Evolutionary conservation across 2,113 vertebrate genomes (phyloP).

Genomic region (Chlorocebus sabaeus): DNA sequence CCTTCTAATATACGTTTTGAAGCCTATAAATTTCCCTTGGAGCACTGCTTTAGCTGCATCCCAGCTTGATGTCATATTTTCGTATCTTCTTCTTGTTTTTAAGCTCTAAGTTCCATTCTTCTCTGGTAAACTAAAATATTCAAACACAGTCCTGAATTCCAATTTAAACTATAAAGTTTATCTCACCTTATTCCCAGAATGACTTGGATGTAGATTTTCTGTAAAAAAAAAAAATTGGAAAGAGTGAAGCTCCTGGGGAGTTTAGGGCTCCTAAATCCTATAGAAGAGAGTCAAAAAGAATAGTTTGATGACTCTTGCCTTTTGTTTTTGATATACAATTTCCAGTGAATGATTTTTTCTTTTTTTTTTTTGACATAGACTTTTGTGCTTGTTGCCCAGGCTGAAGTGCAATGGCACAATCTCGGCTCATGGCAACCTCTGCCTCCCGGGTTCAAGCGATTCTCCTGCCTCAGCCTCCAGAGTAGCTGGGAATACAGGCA

Average conservation of each 20-base stretch:
- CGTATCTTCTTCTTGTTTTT: background rate
- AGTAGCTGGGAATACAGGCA: too few relatives aligned
- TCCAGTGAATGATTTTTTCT: background rate
- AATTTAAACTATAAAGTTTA: slow-evolving; percentile 6
- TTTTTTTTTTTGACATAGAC: too few relatives aligned
- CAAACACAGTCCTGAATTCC: background rate
- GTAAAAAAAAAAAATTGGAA: background rate
- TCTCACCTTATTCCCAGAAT: slow-evolving; percentile 22
- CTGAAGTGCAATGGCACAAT: too few relatives aligned
- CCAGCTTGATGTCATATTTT: background rate
- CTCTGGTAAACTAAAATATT: slow-evolving; percentile 31
- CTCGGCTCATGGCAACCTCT: too few relatives aligned
- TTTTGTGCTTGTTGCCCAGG: too few relatives aligned
- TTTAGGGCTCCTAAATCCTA: background rate
- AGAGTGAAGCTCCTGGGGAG: background rate
- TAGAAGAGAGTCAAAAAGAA: background rate
- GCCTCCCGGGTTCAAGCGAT: too few relatives aligned
- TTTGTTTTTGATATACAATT: background rate
- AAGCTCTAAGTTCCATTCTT: background rate
- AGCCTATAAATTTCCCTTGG: background rate
- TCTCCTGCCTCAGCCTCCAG: too few relatives aligned
- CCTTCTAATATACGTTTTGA: background rate
- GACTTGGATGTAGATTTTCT: background rate
- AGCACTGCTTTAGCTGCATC: background rate
- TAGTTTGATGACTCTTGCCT: background rate